These are phyloP conservation scores for Druon quercuslanigerum DNA, from an alignment of 1,140 invertebrate genomes.

Conservation along the genomic window DNA sequence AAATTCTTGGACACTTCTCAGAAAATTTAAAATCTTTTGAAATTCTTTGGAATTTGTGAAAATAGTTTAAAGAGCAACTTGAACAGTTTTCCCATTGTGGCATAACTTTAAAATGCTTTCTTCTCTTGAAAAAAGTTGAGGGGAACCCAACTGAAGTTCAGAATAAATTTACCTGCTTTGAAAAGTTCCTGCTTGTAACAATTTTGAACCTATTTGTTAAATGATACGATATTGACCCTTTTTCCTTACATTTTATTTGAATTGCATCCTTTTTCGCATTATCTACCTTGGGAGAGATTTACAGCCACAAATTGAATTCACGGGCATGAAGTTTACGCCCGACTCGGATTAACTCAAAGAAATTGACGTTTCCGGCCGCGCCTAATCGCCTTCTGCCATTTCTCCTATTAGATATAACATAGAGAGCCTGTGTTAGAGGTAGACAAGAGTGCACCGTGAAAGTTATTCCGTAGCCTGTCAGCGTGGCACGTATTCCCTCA, in stretches of 20 bases:
- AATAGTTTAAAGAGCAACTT: no score
- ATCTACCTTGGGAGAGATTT: conserved; percentile 46
- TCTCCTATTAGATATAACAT: conserved; percentile 37
- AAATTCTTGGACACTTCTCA: no score
- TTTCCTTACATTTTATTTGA: conserved; percentile 18
- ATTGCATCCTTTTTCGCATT: background rate
- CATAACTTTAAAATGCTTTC: no score
- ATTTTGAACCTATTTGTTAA: no score
- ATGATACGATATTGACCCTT: background rate
- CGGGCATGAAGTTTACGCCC: conserved; percentile 39
- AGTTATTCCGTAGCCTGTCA: conserved; percentile 55
- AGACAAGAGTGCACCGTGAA: conserved; percentile 53
- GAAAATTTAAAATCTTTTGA: no score
- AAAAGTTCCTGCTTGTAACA: no score
- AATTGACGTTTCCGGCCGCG: conserved; percentile 67
- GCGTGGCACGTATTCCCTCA: conserved; percentile 27
- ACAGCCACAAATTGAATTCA: conserved; percentile 62
- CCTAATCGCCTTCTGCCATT: conserved; percentile 54
- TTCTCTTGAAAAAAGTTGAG: no score
- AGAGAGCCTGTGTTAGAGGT: conserved; percentile 25
- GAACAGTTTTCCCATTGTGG: no score
- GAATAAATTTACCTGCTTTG: no score
- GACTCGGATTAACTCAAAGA: conserved; percentile 59
- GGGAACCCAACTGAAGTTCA: no score
- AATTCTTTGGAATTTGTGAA: no score